phyloP scores from a whole-genome alignment of 2,888 invertebrate species.

The Catocala sponsa region DNA sequence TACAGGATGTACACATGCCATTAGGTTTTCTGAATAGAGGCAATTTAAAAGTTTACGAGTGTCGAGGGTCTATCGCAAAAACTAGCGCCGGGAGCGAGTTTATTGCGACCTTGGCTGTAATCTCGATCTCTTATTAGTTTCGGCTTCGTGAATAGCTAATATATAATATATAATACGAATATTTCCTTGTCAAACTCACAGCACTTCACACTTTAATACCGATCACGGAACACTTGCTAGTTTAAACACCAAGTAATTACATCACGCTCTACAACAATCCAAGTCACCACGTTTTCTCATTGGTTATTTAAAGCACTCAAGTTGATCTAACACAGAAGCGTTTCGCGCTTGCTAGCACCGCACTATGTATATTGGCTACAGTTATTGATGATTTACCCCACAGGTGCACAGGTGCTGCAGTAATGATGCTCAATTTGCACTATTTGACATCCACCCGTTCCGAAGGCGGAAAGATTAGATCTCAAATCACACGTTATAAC shows the following conservation, averaged over 20 bases:
- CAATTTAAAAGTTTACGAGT: constrained; percentile 34
- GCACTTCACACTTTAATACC: not conserved
- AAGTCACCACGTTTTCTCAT: not conserved
- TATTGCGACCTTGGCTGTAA: constrained; percentile 32
- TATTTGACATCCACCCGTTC: too few relatives aligned
- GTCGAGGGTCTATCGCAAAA: constrained; percentile 25
- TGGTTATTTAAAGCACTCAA: too few relatives aligned
- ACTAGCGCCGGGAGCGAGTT: constrained; percentile 22
- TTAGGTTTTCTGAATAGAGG: constrained; percentile 19
- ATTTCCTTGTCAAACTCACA: constrained; percentile 2
- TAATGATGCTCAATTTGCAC: too few relatives aligned
- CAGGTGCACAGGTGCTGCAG: too few relatives aligned
- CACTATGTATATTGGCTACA: too few relatives aligned
- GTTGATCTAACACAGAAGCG: too few relatives aligned
- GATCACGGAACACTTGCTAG: not conserved
- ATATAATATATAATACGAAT: not conserved
- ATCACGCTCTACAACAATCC: not conserved
- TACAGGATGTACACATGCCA: not conserved
- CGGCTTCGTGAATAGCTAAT: constrained; percentile 18
- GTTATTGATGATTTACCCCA: too few relatives aligned
- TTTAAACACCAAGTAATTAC: too few relatives aligned
- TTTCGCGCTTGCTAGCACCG: too few relatives aligned
- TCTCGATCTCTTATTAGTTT: constrained; percentile 14
- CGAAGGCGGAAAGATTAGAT: too few relatives aligned
- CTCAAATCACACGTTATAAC: too few relatives aligned